Evolutionary conservation across 64 coral and sea anemone species (phyloP), one percentile per base, ranked within the genome.

Genomic region (Actinia equina): DNA sequence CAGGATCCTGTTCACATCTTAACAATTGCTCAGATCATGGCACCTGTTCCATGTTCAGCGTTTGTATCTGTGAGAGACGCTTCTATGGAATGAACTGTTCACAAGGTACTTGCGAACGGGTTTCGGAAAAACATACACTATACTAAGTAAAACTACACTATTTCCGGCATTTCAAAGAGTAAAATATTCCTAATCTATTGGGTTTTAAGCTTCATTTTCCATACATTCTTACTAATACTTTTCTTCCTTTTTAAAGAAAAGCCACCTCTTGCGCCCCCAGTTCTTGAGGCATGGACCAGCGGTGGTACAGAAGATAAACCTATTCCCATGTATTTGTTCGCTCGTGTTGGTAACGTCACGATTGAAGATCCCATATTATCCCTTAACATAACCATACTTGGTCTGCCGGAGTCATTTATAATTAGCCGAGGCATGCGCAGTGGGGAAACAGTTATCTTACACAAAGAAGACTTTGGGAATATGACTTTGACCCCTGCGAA

Each of bases 1-100:
- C 86, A 94, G 93, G 85, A 15, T 91, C 93, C 25, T 94, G 93
- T 80, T 81, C 83, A 23, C 85, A 87, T 8, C 86, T 91, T 11
- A 85, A 85, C 25, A 91, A 94, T 63, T 94, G 93, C 81, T 94
- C 93, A 9, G 53, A 59, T 54, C 89, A 23, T 5, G 93, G 93
- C 44, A 91, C 81, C 14, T 94, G 93, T 74, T 56, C 93, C 51
- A 55, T 91, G 5, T 67, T 91, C 56, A 91, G 82, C 44, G 45
- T 94, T 27, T 94, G 93, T 58, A 80, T 88, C 71, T 94, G 93
- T 59, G 58, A 91, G 30, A 26, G 45, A 65, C 56, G 85, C 23
- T 91, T 60, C 77, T 94, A 91, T 49, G 93, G 93, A 1, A 41
- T 87, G 25, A 87, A 94, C 70, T 94, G 93, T 64, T 90, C 69